These are phyloP conservation scores for Drosophila miranda DNA, from an alignment of 1,140 invertebrate species.

Conservation along the genomic window DNA sequence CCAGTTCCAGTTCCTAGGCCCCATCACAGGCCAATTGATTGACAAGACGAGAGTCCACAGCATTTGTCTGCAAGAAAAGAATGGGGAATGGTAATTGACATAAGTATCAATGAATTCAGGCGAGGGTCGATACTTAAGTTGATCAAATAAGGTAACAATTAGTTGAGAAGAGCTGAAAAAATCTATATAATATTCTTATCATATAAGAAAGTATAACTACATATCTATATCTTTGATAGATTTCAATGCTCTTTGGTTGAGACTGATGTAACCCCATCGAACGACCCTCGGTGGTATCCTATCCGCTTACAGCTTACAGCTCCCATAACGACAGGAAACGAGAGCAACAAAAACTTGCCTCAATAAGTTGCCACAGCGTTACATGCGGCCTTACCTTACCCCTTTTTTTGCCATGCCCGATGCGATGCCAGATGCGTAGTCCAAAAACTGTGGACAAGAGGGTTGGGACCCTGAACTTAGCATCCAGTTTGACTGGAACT, in stretches of 20 bases:
- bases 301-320: slow-evolving; percentile 35
- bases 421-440: slow-evolving; percentile 6
- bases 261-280: neutral
- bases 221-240: no score
- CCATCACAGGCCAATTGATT: slow-evolving; percentile 43
- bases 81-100: slow-evolving; percentile 46
- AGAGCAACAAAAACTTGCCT: slow-evolving; percentile 39
- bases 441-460: neutral
- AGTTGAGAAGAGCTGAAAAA: no score
- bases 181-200: no score
- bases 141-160: neutral
- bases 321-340: slow-evolving; percentile 45
- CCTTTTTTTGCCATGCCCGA: slow-evolving; percentile 4
- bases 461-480: neutral
- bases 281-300: slow-evolving; percentile 18
- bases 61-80: slow-evolving; percentile 36
- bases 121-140: slow-evolving; percentile 17
- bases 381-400: slow-evolving; percentile 7
- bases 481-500: neutral
- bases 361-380: slow-evolving; percentile 13
- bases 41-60: slow-evolving; percentile 50
- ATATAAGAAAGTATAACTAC: no score
- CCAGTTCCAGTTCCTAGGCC: slow-evolving; percentile 42
- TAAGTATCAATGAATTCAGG: slow-evolving; percentile 50
- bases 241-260: no score